A percentile compares a stretch with the other conserved stretches of the same genome.
Evolutionary conservation across 2,888 invertebrate genomes (phyloP).

Genomic region (Anthophora plumipes): DNA sequence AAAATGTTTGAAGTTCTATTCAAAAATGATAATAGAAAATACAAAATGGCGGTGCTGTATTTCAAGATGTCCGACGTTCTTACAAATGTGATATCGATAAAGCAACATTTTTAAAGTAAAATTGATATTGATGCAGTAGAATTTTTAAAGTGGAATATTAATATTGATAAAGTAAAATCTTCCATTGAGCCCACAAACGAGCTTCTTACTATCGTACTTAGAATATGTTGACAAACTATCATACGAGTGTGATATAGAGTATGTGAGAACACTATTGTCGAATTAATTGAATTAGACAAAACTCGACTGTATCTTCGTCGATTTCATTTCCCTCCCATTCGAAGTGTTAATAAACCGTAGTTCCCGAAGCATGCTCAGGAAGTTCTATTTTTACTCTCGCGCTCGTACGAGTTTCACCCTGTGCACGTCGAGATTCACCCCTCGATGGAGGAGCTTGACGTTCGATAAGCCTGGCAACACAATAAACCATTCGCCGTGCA

Average conservation of each 20-base stretch:
- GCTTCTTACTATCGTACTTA: too few relatives aligned
- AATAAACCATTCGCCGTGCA: constrained; percentile 55
- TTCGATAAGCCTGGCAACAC: constrained; percentile 74
- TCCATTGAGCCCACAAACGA: too few relatives aligned
- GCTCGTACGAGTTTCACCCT: constrained; percentile 41
- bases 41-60: too few relatives aligned
- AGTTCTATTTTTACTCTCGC: constrained; percentile 53
- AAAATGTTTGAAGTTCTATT: too few relatives aligned
- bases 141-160: too few relatives aligned
- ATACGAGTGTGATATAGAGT: neutral
- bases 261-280: neutral
- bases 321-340: constrained; percentile 12
- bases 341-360: constrained; percentile 45
- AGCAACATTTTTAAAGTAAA: too few relatives aligned
- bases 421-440: constrained; percentile 71
- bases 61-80: too few relatives aligned
- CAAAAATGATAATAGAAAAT: too few relatives aligned
- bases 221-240: too few relatives aligned
- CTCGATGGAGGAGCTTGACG: constrained; percentile 70
- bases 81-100: too few relatives aligned
- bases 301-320: neutral
- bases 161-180: too few relatives aligned
- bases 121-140: too few relatives aligned
- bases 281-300: constrained; percentile 14
- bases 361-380: constrained; percentile 29